Evolutionary conservation across 2,888 invertebrate genomes (phyloP).

Genomic region (Mesorhabditis belari): DNA sequence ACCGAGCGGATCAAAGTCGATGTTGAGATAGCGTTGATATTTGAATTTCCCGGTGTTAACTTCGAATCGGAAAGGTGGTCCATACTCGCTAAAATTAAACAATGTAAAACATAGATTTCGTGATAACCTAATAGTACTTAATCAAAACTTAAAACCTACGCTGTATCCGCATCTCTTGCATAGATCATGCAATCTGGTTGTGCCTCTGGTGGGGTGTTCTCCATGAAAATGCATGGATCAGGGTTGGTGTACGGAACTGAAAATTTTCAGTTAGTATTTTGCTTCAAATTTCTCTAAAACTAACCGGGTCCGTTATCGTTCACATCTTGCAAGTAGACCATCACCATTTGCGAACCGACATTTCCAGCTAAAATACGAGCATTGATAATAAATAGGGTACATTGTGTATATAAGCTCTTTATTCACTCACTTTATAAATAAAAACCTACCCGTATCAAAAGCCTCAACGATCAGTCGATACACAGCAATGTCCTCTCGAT

Average conservation of each 20-base stretch:
- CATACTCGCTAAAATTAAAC: conserved; percentile 54
- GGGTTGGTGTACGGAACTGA: conserved; percentile 78
- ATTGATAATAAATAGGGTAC: too few species aligned
- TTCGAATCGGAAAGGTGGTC: conserved; percentile 77
- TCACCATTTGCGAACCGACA: conserved; percentile 72
- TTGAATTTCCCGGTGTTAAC: conserved; percentile 32
- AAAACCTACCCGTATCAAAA: conserved; percentile 70
- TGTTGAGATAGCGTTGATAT: conserved; percentile 75
- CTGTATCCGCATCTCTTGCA: conserved; percentile 47
- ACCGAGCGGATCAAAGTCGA: conserved; percentile 91
- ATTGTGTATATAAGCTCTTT: neutral
- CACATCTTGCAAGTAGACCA: conserved; percentile 72
- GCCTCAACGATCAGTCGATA: conserved; percentile 93
- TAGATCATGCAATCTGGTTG: conserved; percentile 58
- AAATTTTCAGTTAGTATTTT: too few species aligned
- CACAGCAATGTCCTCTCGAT: conserved; percentile 85
- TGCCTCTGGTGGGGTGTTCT: conserved; percentile 82
- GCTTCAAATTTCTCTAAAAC: too few species aligned
- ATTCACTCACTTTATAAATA: neutral
- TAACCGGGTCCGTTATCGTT: conserved; percentile 92
- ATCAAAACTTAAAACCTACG: conserved; percentile 11
- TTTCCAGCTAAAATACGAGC: conserved; percentile 64
- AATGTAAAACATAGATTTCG: neutral
- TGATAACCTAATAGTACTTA: conserved; percentile 67
- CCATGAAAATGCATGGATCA: conserved; percentile 82